Evolutionary conservation across 2,113 vertebrate genomes (phyloP), one percentile per base, ranked within the genome.

Genomic region (Pomatostomus ruficeps): DNA sequence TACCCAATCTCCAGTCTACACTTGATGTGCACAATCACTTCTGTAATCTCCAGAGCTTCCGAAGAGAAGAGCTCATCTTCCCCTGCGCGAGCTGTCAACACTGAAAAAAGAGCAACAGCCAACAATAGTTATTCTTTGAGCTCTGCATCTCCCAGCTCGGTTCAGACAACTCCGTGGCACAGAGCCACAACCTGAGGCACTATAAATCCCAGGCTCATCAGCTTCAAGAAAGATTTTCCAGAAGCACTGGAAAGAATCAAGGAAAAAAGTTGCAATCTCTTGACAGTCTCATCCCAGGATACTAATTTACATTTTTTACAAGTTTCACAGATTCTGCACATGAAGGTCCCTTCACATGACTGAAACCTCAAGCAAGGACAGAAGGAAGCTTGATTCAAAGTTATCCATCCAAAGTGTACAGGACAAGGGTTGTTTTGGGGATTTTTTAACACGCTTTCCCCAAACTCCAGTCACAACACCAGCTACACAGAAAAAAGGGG

Each of bases 1-100:
- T 73, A 91, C 94, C 92, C 90, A 45, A 66, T 36, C 85, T 91
- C 92, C 75, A 88, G 63, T 96, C 90, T 93, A 61, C 92, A 92
- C 88, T 78, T 83, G 88, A 96, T 83, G 67, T 66, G 79, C 82
- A 95, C 87, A 93, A 90, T 94, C 95, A 70, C 72, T 76, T 90
- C 95, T 93, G 88, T 91, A 76, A 97, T 96, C 96, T 95, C 90
- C 87, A 87, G 62, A 85, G 82, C 94, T 94, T 79, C 90, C 92
- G 61, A 57, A 90, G 58, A 93, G 79, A 66, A 77, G 63, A 91
- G 79, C 78, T 95, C 82, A 35, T 96, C 65, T 62, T 93, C 75
- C 87, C 51, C 85, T 70, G 82, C 2, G 1, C 13, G 15, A 95
- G 71, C 92, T 96, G 95, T 93, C 95, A 96, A 84, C 90, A 57